Conservation (phyloP, 2,888 invertebrate genomes). For the Philonicus albiceps region DNA sequence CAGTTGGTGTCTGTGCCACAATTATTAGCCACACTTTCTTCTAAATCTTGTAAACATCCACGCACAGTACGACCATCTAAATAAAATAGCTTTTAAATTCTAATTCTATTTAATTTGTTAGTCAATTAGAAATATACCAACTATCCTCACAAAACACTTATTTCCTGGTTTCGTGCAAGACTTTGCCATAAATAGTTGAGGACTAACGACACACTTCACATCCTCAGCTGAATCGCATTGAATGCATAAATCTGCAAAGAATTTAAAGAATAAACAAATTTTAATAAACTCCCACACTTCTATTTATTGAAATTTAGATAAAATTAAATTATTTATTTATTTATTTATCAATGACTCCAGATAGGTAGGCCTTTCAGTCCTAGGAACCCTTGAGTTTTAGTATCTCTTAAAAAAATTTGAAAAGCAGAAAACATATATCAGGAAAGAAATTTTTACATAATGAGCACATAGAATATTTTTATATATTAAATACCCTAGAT, state of each 20-base stretch:
- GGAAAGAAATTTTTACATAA: too few relatives aligned
- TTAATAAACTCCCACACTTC: not conserved
- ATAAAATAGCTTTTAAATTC: not conserved
- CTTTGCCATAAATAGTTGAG: constrained; percentile 55
- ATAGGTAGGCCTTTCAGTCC: too few relatives aligned
- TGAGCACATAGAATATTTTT: too few relatives aligned
- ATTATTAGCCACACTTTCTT: not conserved
- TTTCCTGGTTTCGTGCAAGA: constrained; percentile 54
- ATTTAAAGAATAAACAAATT: not conserved
- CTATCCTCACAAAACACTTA: constrained; percentile 55
- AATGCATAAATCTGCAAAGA: constrained; percentile 52
- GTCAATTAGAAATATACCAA: not conserved
- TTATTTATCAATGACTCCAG: too few relatives aligned
- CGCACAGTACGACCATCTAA: constrained; percentile 58
- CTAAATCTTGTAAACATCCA: constrained; percentile 56
- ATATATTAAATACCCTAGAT: too few relatives aligned
- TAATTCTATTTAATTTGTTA: not conserved
- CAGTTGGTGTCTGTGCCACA: not conserved
- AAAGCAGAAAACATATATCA: too few relatives aligned
- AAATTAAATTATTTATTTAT: too few relatives aligned
- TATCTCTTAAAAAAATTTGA: too few relatives aligned
- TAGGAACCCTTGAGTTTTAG: too few relatives aligned
- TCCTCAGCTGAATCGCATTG: constrained; percentile 57
- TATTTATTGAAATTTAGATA: too few relatives aligned
- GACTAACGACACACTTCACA: constrained; percentile 56